phyloP scores from a whole-genome alignment of 1,140 invertebrate species.

The Neuroterus valhalla region DNA sequence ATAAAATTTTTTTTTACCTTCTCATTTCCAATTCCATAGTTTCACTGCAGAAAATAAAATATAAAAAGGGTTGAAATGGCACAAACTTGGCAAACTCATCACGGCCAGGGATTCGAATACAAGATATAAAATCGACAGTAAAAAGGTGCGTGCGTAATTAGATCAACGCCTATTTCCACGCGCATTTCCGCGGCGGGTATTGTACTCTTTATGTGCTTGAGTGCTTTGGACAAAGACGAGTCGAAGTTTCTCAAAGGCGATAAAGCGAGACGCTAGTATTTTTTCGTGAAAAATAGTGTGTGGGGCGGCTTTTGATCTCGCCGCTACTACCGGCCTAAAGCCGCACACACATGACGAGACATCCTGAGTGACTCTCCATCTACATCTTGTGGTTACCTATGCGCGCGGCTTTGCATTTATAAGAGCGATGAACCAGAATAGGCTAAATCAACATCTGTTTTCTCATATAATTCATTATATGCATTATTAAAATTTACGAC shows the following conservation, averaged over 20 bases:
- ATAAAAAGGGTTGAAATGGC: neutral
- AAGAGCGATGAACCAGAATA: neutral
- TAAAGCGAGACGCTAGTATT: too few species aligned
- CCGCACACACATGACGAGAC: slow-evolving; percentile 15
- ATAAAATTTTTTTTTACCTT: neutral
- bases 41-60: neutral
- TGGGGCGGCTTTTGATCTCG: slow-evolving; percentile 63
- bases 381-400: slow-evolving; percentile 55
- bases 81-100: slow-evolving; percentile 1
- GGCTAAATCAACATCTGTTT: too few species aligned
- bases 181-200: neutral
- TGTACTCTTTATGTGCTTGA: too few species aligned
- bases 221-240: slow-evolving; percentile 30
- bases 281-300: slow-evolving; percentile 54
- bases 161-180: neutral
- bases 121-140: slow-evolving; percentile 8
- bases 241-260: too few species aligned
- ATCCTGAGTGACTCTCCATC: slow-evolving; percentile 37
- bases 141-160: slow-evolving; percentile 36
- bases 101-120: neutral
- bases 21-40: neutral
- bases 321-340: slow-evolving; percentile 30
- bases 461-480: too few species aligned
- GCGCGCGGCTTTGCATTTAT: slow-evolving; percentile 48
- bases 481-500: too few species aligned